Conservation (phyloP, 1,140 invertebrate genomes). For the Tribolium castaneum region DNA sequence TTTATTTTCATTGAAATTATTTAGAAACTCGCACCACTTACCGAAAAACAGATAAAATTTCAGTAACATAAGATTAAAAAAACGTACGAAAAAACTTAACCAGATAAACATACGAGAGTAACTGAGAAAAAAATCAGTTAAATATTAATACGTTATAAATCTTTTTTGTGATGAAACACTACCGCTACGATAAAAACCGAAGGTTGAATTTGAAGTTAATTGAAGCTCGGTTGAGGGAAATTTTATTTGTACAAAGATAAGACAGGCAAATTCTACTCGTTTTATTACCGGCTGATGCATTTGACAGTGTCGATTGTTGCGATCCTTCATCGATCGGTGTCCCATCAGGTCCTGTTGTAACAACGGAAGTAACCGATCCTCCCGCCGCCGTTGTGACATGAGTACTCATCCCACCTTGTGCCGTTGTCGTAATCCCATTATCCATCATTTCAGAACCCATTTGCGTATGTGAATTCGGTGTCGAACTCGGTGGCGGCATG, state of each 20-base stretch:
- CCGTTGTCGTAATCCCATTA: conserved; percentile 70
- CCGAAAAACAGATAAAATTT: too few species aligned
- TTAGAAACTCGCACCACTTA: too few species aligned
- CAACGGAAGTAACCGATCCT: conserved; percentile 83
- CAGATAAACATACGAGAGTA: too few species aligned
- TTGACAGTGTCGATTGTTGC: conserved; percentile 91
- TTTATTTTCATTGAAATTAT: too few species aligned
- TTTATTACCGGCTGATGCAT: conserved; percentile 83
- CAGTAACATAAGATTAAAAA: too few species aligned
- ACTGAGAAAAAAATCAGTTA: too few species aligned
- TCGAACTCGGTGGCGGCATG: conserved; percentile 71
- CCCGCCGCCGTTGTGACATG: conserved; percentile 59
- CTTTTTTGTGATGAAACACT: too few species aligned
- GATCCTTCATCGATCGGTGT: conserved; percentile 88
- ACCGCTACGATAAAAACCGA: too few species aligned
- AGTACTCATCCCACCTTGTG: conserved; percentile 63
- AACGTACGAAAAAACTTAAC: too few species aligned
- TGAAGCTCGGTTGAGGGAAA: too few species aligned
- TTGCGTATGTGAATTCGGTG: conserved; percentile 69
- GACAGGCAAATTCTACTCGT: not conserved
- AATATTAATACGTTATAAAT: too few species aligned
- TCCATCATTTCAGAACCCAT: conserved; percentile 69
- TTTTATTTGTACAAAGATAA: not conserved
- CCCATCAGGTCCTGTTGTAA: conserved; percentile 89
- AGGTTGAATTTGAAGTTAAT: too few species aligned